Evolutionary conservation across 2,888 invertebrate species (phyloP).

Genomic region (Xiphydria camelus): DNA sequence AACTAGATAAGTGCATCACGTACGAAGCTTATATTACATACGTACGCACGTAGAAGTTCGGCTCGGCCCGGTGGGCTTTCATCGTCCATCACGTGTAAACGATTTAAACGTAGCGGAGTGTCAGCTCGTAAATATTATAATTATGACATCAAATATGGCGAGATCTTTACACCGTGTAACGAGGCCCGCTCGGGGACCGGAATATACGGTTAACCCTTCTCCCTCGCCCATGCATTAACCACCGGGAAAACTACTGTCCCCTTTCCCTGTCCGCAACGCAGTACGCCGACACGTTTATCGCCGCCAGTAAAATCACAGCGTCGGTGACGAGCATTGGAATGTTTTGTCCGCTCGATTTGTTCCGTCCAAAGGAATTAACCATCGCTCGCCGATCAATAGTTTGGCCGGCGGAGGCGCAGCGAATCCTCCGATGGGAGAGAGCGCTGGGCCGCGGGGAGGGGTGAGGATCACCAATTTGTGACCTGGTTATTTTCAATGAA

Average conservation of each 20-base stretch:
- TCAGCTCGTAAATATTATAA: conserved; percentile 42
- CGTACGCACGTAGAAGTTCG: neutral
- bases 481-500: conserved; percentile 44
- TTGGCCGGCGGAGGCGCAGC: conserved; percentile 25
- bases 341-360: conserved; percentile 36
- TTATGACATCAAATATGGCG: conserved; percentile 41
- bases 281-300: too few species aligned
- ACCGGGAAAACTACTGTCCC: conserved; percentile 29
- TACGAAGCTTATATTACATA: too few species aligned
- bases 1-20: too few species aligned
- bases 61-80: conserved; percentile 20
- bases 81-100: conserved; percentile 39
- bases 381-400: conserved; percentile 34
- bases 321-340: conserved; percentile 23
- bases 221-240: too few species aligned
- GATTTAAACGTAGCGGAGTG: conserved; percentile 41
- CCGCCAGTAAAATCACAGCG: neutral
- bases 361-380: conserved; percentile 35
- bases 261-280: neutral
- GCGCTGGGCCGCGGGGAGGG: conserved; percentile 6
- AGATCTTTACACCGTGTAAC: conserved; percentile 38
- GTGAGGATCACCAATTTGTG: conserved; percentile 34
- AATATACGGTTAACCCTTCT: conserved; percentile 22
- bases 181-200: conserved; percentile 26
- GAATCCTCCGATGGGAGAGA: conserved; percentile 10